Evolutionary conservation across 2,113 vertebrate species (phyloP).

Genomic region (Gadus chalcogrammus): DNA sequence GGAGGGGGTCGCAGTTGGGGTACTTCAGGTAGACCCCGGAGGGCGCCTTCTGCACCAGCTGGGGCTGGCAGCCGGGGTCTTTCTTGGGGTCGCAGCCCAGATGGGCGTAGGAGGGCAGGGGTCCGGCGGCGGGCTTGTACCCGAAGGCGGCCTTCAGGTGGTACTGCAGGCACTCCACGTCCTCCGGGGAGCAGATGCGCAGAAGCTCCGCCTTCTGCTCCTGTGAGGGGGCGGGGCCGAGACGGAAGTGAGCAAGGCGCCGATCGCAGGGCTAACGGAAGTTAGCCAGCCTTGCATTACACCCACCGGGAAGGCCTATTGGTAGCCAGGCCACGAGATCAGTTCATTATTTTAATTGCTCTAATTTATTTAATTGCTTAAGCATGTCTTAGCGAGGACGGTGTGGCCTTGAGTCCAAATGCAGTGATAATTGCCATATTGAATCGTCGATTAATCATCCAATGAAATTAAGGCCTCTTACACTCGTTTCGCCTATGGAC

Average conservation of each 20-base stretch:
- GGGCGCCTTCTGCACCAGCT: constrained; percentile 60
- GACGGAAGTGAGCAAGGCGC: neutral
- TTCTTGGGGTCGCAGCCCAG: constrained; percentile 73
- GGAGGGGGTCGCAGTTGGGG: constrained; percentile 67
- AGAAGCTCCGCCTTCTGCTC: constrained; percentile 74
- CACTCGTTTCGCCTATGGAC: too few relatives aligned
- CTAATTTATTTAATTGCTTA: too few relatives aligned
- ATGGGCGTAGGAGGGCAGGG: constrained; percentile 69
- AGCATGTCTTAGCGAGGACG: too few relatives aligned
- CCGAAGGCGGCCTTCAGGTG: constrained; percentile 73
- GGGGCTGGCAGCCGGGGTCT: constrained; percentile 64
- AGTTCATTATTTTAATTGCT: too few relatives aligned
- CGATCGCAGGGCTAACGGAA: neutral
- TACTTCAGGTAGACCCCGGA: constrained; percentile 63
- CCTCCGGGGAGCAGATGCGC: constrained; percentile 70
- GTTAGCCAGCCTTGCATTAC: neutral
- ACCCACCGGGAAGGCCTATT: neutral
- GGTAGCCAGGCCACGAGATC: too few relatives aligned
- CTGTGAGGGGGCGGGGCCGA: constrained; percentile 9
- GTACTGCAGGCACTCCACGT: constrained; percentile 77
- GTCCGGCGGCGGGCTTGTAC: constrained; percentile 45
- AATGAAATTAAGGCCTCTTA: too few relatives aligned
- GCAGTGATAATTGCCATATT: too few relatives aligned
- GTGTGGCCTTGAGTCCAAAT: too few relatives aligned
- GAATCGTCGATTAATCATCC: too few relatives aligned